phyloP scores from a whole-genome alignment of 2,113 vertebrate genomes.

The Salminus brasiliensis region DNA sequence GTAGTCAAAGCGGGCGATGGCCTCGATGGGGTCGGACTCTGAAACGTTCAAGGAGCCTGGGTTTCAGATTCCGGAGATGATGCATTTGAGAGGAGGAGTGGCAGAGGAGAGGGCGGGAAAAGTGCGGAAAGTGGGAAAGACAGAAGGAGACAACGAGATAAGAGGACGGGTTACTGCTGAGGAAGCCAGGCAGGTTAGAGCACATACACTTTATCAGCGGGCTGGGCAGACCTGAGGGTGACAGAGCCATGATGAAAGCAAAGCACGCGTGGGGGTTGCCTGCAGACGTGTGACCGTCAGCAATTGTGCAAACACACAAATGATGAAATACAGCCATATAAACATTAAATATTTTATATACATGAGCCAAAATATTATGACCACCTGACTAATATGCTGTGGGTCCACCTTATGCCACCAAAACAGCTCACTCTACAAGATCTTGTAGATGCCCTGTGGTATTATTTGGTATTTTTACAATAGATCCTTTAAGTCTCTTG shows the following conservation, averaged over 20 bases:
- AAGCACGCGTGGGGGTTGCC: background rate
- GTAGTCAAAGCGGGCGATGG: constrained; percentile 94
- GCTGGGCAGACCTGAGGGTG: background rate
- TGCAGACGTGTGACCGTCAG: background rate
- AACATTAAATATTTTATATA: no score
- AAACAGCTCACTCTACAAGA: no score
- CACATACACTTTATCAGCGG: constrained; percentile 8
- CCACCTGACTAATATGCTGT: no score
- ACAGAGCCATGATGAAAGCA: background rate
- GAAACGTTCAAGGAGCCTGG: constrained; percentile 76
- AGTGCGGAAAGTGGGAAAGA: background rate
- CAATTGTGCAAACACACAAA: background rate
- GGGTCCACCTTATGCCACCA: no score
- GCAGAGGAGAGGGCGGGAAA: background rate
- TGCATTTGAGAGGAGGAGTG: background rate
- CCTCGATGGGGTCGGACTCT: constrained; percentile 94
- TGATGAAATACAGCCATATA: no score
- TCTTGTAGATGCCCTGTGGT: no score
- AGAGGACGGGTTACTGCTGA: constrained; percentile 31
- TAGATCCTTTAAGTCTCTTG: no score
- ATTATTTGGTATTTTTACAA: no score
- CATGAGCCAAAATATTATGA: no score
- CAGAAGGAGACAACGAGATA: constrained; percentile 9
- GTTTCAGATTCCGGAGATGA: constrained; percentile 49
- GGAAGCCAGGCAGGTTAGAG: constrained; percentile 66